Evolutionary conservation across 2,797 vertebrate genomes (phyloP).

Genomic region (Sebastiscus albofasciatus): DNA sequence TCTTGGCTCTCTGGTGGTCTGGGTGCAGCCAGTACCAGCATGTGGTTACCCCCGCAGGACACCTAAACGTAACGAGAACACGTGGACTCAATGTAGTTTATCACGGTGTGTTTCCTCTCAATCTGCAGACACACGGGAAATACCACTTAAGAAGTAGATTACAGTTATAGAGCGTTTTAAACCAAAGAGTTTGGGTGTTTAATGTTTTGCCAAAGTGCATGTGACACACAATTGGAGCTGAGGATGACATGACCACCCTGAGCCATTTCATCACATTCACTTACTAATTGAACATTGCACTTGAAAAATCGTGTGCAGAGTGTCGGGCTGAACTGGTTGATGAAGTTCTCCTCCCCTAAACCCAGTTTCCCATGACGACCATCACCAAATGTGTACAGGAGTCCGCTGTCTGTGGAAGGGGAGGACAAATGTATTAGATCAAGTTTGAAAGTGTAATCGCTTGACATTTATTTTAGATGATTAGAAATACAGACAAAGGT

Average conservation of each 20-base stretch:
- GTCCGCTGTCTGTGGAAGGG: conserved; percentile 81
- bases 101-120: background rate
- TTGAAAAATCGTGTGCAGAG: conserved; percentile 86
- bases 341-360: conserved; percentile 89
- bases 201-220: background rate
- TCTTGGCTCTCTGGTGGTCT: conserved; percentile 68
- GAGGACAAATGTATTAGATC: background rate
- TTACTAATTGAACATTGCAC: conserved; percentile 86
- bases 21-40: conserved; percentile 87
- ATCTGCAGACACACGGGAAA: background rate
- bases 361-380: conserved; percentile 91
- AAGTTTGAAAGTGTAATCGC: background rate
- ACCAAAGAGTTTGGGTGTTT: background rate
- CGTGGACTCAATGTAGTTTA: background rate
- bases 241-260: background rate
- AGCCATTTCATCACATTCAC: conserved; percentile 14
- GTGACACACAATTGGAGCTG: background rate
- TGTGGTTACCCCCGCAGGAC: conserved; percentile 89
- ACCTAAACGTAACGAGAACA: conserved; percentile 71
- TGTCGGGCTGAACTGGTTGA: conserved; percentile 89
- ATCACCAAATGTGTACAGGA: conserved; percentile 92
- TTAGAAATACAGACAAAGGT: background rate
- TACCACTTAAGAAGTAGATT: background rate
- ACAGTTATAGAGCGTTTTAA: background rate
- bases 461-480: background rate